Conservation (phyloP, 2,113 vertebrate genomes). For the Himantopus leucocephalus region DNA sequence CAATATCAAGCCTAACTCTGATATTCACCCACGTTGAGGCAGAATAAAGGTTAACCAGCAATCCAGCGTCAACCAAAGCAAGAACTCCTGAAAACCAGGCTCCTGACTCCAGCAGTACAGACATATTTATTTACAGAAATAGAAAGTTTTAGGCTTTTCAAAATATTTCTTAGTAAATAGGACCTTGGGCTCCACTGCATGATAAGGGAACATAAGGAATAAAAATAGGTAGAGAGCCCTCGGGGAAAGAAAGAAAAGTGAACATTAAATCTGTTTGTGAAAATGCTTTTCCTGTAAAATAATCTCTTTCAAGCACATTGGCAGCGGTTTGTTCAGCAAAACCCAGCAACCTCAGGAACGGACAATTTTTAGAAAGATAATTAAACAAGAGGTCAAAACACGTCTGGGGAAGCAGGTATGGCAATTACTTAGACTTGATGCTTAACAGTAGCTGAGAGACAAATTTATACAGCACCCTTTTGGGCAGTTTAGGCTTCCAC, state of each 20-base stretch:
- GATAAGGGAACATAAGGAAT: not conserved
- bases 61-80: not conserved
- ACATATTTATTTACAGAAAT: not conserved
- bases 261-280: conserved; percentile 7
- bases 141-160: not conserved
- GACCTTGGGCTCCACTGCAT: not conserved
- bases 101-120: not conserved
- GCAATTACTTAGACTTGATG: not conserved
- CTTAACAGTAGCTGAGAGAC: not conserved
- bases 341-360: not conserved
- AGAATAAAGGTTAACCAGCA: not conserved
- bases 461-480: not conserved
- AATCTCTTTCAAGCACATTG: conserved; percentile 5
- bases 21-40: not conserved
- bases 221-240: conserved; percentile 14
- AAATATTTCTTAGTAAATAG: not conserved
- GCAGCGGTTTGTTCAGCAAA: not conserved
- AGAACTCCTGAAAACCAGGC: not conserved
- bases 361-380: conserved; percentile 2
- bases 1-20: not conserved
- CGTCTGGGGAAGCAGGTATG: not conserved
- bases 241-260: not conserved
- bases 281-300: conserved; percentile 27
- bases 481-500: not conserved
- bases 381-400: conserved; percentile 22